These are phyloP conservation scores for Phaethornis superciliosus DNA, from an alignment of 2,113 vertebrate genomes.

Conservation along the genomic window DNA sequence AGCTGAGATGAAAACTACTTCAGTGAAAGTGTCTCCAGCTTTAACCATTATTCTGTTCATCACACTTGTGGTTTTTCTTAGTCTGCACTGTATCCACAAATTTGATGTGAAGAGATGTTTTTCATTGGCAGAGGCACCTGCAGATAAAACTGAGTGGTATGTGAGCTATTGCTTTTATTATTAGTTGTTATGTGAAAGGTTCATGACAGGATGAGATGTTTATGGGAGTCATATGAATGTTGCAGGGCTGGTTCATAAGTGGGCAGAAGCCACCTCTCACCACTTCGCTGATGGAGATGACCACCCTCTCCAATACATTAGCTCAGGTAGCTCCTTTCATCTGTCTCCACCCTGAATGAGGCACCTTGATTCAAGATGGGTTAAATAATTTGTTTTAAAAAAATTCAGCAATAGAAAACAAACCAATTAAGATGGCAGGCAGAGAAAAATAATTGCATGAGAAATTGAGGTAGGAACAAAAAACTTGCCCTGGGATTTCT, in stretches of 20 bases:
- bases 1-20: background rate
- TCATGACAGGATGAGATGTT: background rate
- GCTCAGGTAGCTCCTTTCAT: background rate
- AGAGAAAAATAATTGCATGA: background rate
- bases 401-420: background rate
- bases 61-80: background rate
- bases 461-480: background rate
- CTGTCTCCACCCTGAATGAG: background rate
- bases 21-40: background rate
- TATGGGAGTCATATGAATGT: fast-evolving
- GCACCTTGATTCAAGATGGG: background rate
- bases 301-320: background rate
- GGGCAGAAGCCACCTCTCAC: background rate
- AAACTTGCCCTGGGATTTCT: background rate
- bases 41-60: background rate
- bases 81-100: background rate
- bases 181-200: background rate
- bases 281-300: background rate
- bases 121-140: background rate
- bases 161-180: background rate
- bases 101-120: background rate
- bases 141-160: background rate
- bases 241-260: background rate
- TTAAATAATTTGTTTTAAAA: background rate
- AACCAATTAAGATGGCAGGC: background rate